Percentiles rank a stretch among this genome's conserved stretches.
phyloP scores from a whole-genome alignment of 2,113 vertebrate genomes.

The Crypturellus undulatus region DNA sequence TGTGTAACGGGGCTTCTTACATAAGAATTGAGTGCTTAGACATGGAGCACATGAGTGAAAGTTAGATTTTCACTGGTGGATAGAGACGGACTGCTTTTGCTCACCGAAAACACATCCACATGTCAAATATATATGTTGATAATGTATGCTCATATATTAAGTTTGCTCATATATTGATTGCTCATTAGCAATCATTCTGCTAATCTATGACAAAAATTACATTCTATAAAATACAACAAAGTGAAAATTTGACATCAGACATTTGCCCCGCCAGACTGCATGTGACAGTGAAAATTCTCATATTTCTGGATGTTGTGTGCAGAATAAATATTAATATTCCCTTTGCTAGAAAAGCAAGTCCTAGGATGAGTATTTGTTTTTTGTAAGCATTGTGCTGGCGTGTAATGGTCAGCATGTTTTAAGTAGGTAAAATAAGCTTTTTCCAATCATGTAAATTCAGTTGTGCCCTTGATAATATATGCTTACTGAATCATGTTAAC shows the following conservation, averaged over 20 bases:
- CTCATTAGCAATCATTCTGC: constrained; percentile 58
- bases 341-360: not conserved
- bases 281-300: constrained; percentile 21
- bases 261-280: constrained; percentile 29
- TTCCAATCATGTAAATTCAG: not conserved
- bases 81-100: not conserved
- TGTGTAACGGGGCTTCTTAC: not conserved
- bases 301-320: not conserved
- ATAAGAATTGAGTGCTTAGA: not conserved
- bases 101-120: too few species aligned
- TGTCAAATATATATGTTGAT: not conserved
- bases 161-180: not conserved
- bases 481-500: not conserved
- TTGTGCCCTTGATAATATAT: not conserved
- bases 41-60: not conserved
- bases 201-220: constrained; percentile 57
- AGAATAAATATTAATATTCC: fast-evolving
- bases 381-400: not conserved
- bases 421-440: not conserved
- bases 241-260: constrained; percentile 50
- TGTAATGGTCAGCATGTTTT: not conserved
- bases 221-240: not conserved
- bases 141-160: not conserved
- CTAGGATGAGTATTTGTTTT: constrained; percentile 16
- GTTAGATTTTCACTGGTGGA: not conserved